These are phyloP conservation scores for Camelus dromedarius DNA, from an alignment of 2,113 vertebrate genomes.

Conservation along the genomic window DNA sequence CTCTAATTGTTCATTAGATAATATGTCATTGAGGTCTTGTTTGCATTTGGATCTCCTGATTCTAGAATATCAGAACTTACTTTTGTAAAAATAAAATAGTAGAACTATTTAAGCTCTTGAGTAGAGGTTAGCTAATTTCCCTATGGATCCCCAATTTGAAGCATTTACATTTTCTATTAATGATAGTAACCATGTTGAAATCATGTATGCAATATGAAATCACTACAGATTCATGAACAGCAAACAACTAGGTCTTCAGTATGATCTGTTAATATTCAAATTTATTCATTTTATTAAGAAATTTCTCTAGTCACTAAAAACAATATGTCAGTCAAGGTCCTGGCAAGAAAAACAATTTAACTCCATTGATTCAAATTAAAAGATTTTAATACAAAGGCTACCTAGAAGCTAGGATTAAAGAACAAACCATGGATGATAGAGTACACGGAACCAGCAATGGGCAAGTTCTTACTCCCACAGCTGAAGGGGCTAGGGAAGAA, in stretches of 20 bases:
- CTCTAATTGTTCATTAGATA: neutral
- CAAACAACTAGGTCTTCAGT: neutral
- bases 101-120: neutral
- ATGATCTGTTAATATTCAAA: neutral
- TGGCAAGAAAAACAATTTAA: neutral
- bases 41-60: neutral
- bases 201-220: neutral
- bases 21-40: neutral
- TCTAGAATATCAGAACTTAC: neutral
- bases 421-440: neutral
- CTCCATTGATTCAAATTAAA: neutral
- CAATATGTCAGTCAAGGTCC: neutral
- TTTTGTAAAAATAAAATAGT: neutral
- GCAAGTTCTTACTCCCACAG: neutral
- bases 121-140: neutral
- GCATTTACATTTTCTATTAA: neutral
- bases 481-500: neutral
- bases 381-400: neutral
- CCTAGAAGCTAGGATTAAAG: neutral
- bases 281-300: slow-evolving; percentile 16
- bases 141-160: neutral
- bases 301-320: neutral
- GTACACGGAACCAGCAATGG: neutral
- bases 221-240: neutral
- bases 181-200: neutral